These are phyloP conservation scores for Ochlodes sylvanus DNA, from an alignment of 2,888 invertebrate genomes.

Conservation along the genomic window DNA sequence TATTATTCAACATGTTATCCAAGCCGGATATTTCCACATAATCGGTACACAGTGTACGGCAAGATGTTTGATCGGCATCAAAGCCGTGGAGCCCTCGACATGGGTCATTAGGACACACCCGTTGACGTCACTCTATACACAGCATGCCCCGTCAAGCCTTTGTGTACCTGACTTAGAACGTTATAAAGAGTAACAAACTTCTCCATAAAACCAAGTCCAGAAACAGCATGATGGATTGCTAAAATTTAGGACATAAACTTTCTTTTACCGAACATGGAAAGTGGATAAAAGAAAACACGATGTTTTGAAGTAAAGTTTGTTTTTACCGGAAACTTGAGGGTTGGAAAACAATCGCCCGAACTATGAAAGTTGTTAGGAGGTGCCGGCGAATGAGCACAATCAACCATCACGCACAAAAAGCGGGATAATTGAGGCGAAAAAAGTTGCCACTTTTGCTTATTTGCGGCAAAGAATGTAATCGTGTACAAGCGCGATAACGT, in stretches of 20 bases:
- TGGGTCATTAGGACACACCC: slow-evolving; percentile 51
- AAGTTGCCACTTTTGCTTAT: slow-evolving; percentile 2
- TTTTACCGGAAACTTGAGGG: slow-evolving; percentile 3
- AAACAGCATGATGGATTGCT: slow-evolving; percentile 1
- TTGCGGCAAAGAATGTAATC: slow-evolving; percentile 3
- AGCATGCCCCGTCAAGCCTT: slow-evolving; percentile 40
- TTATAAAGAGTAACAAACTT: slow-evolving; percentile 20
- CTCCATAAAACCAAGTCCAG: not conserved
- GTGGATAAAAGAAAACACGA: slow-evolving; percentile 9
- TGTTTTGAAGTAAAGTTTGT: slow-evolving; percentile 17
- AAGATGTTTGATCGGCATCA: slow-evolving; percentile 40
- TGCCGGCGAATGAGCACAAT: slow-evolving; percentile 19
- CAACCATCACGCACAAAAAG: slow-evolving; percentile 20
- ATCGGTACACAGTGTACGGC: slow-evolving; percentile 44
- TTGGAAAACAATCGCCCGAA: slow-evolving; percentile 10
- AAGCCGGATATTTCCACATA: slow-evolving; percentile 43
- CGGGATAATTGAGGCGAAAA: slow-evolving; percentile 31
- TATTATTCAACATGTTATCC: not conserved
- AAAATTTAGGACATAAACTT: not conserved
- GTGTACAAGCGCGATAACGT: not conserved
- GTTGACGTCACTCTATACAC: slow-evolving; percentile 51
- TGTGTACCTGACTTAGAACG: slow-evolving; percentile 21
- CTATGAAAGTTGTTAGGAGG: slow-evolving; percentile 22
- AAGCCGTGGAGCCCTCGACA: slow-evolving; percentile 39
- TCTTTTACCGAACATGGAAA: slow-evolving; percentile 13